Percentiles rank a stretch among this genome's conserved stretches.
Conservation (phyloP, 2,888 invertebrate species). For the Alloscopus bannaensis region DNA sequence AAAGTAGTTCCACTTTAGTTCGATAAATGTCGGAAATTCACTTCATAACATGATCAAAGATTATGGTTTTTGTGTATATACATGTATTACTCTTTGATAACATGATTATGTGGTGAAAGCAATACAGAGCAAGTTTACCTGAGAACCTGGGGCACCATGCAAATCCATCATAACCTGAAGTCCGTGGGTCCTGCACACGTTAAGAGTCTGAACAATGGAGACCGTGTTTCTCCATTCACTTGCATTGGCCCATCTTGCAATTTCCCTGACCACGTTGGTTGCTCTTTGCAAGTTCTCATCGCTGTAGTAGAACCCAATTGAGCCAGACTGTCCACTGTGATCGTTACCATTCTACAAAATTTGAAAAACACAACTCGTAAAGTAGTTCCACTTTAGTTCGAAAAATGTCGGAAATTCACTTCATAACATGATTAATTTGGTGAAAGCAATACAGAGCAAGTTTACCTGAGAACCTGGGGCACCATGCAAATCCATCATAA, state of each 20-base stretch:
- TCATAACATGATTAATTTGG: too few species aligned
- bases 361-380: neutral
- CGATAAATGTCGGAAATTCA: too few species aligned
- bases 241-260: constrained; percentile 65
- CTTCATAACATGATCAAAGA: too few species aligned
- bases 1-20: too few species aligned
- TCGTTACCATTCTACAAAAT: constrained; percentile 69
- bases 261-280: constrained; percentile 63
- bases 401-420: too few species aligned
- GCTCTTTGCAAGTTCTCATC: constrained; percentile 69
- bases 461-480: constrained; percentile 71
- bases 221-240: constrained; percentile 69
- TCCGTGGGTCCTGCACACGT: constrained; percentile 70
- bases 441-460: too few species aligned
- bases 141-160: constrained; percentile 72
- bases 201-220: constrained; percentile 70
- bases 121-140: too few species aligned
- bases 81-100: too few species aligned
- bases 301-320: constrained; percentile 65
- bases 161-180: constrained; percentile 72
- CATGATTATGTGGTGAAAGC: too few species aligned
- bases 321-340: constrained; percentile 70
- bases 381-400: too few species aligned
- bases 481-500: constrained; percentile 72
- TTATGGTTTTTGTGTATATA: too few species aligned